Conservation (phyloP, 2,888 invertebrate species). For the Aplocera efformata region DNA sequence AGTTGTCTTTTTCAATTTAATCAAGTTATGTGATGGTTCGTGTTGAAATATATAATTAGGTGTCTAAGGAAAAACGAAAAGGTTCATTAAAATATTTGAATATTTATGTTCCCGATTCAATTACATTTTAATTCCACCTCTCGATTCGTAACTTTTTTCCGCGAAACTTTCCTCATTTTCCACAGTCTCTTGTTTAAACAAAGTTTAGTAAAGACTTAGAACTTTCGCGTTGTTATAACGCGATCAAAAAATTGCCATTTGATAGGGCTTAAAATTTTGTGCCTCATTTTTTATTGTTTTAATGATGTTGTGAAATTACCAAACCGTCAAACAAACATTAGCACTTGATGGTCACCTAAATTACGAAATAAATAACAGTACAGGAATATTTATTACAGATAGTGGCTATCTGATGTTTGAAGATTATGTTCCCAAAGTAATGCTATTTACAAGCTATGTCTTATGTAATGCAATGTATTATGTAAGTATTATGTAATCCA, state of each 20-base stretch:
- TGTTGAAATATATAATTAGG: too few species aligned
- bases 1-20: too few species aligned
- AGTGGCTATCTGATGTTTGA: too few species aligned
- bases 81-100: conserved; percentile 33
- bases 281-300: conserved; percentile 1
- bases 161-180: conserved; percentile 74
- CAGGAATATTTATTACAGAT: too few species aligned
- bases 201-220: conserved; percentile 53
- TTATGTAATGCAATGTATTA: too few species aligned
- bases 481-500: too few species aligned
- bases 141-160: conserved; percentile 56
- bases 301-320: not conserved
- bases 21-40: too few species aligned
- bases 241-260: conserved; percentile 59
- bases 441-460: too few species aligned
- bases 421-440: too few species aligned
- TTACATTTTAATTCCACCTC: conserved; percentile 58
- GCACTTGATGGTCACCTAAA: not conserved
- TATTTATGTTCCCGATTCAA: conserved; percentile 44
- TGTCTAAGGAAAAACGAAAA: too few species aligned
- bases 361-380: too few species aligned
- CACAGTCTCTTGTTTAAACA: conserved; percentile 64
- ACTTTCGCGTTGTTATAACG: conserved; percentile 57
- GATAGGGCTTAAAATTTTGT: conserved; percentile 38
- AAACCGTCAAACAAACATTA: too few species aligned